Base-by-base conservation (phyloP, 2,797 vertebrate genomes). In the Tolypeutes matacus region DNA sequence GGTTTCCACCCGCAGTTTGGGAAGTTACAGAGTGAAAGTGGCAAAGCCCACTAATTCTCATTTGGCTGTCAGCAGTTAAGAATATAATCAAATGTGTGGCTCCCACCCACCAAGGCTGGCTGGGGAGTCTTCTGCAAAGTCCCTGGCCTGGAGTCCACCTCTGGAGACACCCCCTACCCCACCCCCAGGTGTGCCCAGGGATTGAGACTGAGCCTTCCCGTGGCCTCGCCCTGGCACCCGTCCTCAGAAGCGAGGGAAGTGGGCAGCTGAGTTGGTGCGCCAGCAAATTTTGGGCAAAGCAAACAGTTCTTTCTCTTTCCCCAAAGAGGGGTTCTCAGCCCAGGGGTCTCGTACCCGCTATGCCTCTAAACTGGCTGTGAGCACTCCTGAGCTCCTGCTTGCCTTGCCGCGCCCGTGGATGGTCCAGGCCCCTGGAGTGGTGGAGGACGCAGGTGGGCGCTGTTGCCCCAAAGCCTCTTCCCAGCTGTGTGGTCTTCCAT, bases 321-420 rank as follows among this genome's bases (percentile, higher is more conserved):
- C 31, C 1, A 3, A 29, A 56, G 36, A 49, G 39, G 39, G 4
- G 18, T 69, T 65, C 13, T 42, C 21, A 49, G 51, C 23, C 21
- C 34, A 1, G 4, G 10, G 13, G 65, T 51, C 58, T 0, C 4
- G 23, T 31, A 10, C 65, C 31, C 2, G 0, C 12, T 23, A 36
- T 34, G 21, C 82, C 2, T 15, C n/a, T 25, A 11, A 27, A 27
- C 9, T 20, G 1, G n/a, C 29, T 14, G 21, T 14, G 60, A 46
- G 36, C 39, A 17, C 27, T 0, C 11, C 78, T 0, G 5, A 0
- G 4, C 64, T 1, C 18, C 42, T 15, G 0, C 56, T 39, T 5
- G 10, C 51, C 53, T 75, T 12, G 23, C 31, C 10, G 5, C 46
- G 23, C 80, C 39, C 0, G 2, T 1, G 18, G 56, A 6, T 3